Evolutionary conservation across 2,888 invertebrate species (phyloP).

Genomic region (Taphrorychus bicolor): DNA sequence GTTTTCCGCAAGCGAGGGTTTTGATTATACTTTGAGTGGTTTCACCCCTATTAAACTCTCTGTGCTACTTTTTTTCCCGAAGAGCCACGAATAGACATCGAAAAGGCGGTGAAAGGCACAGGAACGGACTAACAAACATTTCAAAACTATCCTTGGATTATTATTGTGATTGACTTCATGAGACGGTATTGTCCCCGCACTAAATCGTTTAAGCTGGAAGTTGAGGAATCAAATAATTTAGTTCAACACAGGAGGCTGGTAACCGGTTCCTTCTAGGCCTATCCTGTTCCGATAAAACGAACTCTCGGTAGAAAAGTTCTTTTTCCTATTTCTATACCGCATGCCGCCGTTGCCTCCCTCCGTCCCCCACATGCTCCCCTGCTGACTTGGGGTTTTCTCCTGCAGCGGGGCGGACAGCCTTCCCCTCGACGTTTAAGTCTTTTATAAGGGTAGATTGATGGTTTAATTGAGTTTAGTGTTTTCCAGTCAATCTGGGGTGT

Average conservation of each 20-base stretch:
- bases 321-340: conserved; percentile 33
- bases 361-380: too few relatives aligned
- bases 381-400: conserved; percentile 40
- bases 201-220: too few relatives aligned
- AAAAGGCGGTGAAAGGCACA: conserved; percentile 61
- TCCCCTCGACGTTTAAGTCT: conserved; percentile 39
- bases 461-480: conserved; percentile 43
- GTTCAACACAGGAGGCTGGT: too few relatives aligned
- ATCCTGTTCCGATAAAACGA: background rate
- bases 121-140: conserved; percentile 8
- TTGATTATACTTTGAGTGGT: conserved; percentile 62
- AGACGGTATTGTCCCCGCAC: too few relatives aligned
- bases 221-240: too few relatives aligned
- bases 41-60: conserved; percentile 61
- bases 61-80: conserved; percentile 55
- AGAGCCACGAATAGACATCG: conserved; percentile 60
- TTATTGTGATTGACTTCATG: too few relatives aligned
- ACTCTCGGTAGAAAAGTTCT: conserved; percentile 17
- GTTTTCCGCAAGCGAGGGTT: conserved; percentile 55
- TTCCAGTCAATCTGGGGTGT: conserved; percentile 41
- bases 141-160: background rate
- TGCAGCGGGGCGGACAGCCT: conserved; percentile 31
- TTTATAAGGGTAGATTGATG: conserved; percentile 42
- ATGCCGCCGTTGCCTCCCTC: conserved; percentile 24
- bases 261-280: background rate